Evolutionary conservation across 2,888 invertebrate genomes (phyloP), one percentile per base, ranked within the genome.

Genomic region (Tipula unca): DNA sequence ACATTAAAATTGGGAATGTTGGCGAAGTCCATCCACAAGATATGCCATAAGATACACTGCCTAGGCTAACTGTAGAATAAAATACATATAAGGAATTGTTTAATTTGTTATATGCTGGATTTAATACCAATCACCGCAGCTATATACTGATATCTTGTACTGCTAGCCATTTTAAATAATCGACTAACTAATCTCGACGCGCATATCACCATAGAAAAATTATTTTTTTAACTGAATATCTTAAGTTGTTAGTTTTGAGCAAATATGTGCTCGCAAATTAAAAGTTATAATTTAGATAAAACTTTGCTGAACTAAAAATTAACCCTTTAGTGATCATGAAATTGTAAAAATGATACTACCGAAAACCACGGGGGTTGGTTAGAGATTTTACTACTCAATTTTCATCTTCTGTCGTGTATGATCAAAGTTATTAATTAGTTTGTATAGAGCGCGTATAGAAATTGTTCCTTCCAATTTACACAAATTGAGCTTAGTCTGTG

Each of bases 11-110:
- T 17, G 83, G 39, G 3, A 86, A 35, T 14, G 83, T 85, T 36
- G 86, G 86, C 4, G 86, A 86, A 14, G 84, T 17, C 87, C 87
- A 87, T 69, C 86, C 86, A 42, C 82, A 32, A 4, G 85, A 29
- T 17, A 83, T 85, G 35, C 86, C 86, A 84, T 85, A 29, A 29
- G 35, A 10, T 0, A 83, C 4, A 20, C 10, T 83, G 6, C 13
- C 32, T 0, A 83, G 10, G 10, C 32, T 5, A 8, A 83, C 83
- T 69, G 25, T 69, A 48, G 13, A 48, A 48, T 69, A 25, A 69
- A 25, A 25, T 69, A n/a, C n/a, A 6, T 48, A 39, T 39, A 10
- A 54, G 20, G 17, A 54, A n/a, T 69, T 25, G 8, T 25, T 13
- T 14, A 48, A 2, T 69, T 10, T 69, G 17, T 6, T 32, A 32